These are phyloP conservation scores for Agrilus planipennis DNA, from an alignment of 1,140 invertebrate genomes.

Conservation along the genomic window DNA sequence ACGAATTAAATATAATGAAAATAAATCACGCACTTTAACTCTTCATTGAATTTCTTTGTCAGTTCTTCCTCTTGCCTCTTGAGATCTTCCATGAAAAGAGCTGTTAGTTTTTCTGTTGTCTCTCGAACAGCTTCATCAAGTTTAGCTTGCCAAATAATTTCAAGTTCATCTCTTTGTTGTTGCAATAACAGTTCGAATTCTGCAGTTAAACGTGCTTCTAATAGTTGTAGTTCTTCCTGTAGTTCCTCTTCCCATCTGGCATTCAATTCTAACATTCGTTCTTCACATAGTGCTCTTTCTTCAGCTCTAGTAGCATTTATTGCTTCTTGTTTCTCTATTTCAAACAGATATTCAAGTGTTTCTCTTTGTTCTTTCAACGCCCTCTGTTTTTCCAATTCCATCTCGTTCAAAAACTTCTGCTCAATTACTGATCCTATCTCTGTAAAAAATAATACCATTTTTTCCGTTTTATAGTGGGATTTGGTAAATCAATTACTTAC, in stretches of 20 bases:
- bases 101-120: constrained; percentile 27
- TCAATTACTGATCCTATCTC: constrained; percentile 28
- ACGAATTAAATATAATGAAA: not conserved
- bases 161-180: constrained; percentile 17
- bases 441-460: constrained; percentile 4
- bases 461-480: not conserved
- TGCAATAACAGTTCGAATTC: constrained; percentile 11
- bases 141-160: constrained; percentile 23
- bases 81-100: constrained; percentile 30
- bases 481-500: constrained; percentile 14
- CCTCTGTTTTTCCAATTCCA: constrained; percentile 23
- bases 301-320: constrained; percentile 12
- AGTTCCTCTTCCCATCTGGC: constrained; percentile 23
- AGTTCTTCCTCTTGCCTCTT: constrained; percentile 20
- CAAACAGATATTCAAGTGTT: constrained; percentile 20
- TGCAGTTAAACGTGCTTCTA: constrained; percentile 10
- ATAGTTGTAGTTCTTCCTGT: constrained; percentile 15
- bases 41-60: constrained; percentile 27
- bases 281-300: constrained; percentile 16
- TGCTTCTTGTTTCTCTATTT: constrained; percentile 21
- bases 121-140: constrained; percentile 23
- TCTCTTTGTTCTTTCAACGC: constrained; percentile 21
- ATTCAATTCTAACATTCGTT: constrained; percentile 19
- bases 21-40: constrained; percentile 29
- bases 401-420: constrained; percentile 19